Evolutionary conservation across 1,140 invertebrate species (phyloP), one percentile per base, ranked within the genome.

Genomic region (Drosophila subobscura): DNA sequence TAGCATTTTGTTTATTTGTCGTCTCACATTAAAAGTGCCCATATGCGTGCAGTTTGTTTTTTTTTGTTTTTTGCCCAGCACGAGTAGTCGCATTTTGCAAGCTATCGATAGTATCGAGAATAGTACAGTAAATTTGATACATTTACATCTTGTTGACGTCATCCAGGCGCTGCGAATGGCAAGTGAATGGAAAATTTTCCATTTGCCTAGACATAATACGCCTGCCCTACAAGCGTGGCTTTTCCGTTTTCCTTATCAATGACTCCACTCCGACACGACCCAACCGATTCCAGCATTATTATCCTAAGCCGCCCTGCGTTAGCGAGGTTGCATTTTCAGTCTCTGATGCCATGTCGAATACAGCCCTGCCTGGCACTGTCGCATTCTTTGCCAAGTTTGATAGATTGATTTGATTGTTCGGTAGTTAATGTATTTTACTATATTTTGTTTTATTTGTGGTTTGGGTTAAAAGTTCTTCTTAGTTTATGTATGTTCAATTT

Each of bases 121-220:
- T 4, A 12, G 8, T 37, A 37, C 8, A 37, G 3, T 37, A 4
- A 3, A 10, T 10, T 10, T 37, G 10, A 37, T 12, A 7, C 4
- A 37, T 37, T 37, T 12, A 37, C 33, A 37, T 37, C 33, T 37
- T n/a, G 58, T 42, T 68, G 66, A 68, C 63, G 66, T 68, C 66
- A 68, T 16, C n/a, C 7, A 6, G 42, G 29, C 49, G 16, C 29
- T 22, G 47, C 37, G 7, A 67, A 66, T 51, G n/a, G 20, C 42
- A 47, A 55, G 29, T 1, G 25, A 68, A 7, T 68, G 66, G 66
- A 68, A 68, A 56, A 41, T 68, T 49, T 4, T 50, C 50, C 40
- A 20, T 22, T 37, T 37, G 33, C 33, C 29, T 2, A 8, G 7
- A 8, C 0, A 25, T 20, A 64, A 55, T 66, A 20, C 16, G 16